phyloP scores from a whole-genome alignment of 2,888 invertebrate species.

The Eupithecia subfuscata region DNA sequence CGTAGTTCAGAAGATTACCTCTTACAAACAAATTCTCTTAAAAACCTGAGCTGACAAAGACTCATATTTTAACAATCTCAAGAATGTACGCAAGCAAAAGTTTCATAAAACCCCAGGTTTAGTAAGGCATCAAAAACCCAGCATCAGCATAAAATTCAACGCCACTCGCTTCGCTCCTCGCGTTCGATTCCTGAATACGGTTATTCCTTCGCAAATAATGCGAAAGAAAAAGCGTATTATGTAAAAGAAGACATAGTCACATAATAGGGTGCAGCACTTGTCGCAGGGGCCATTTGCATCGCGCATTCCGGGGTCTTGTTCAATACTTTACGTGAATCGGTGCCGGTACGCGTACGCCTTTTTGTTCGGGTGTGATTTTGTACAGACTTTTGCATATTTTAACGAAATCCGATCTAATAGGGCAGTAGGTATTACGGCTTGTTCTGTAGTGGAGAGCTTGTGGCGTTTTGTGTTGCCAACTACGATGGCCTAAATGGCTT shows the following conservation, averaged over 20 bases:
- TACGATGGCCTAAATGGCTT: background rate
- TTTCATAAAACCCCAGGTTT: slow-evolving; percentile 5
- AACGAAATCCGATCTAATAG: background rate
- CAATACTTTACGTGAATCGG: slow-evolving; percentile 51
- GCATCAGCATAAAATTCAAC: slow-evolving; percentile 15
- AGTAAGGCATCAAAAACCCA: slow-evolving; percentile 9
- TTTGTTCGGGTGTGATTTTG: slow-evolving; percentile 20
- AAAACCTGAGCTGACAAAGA: background rate
- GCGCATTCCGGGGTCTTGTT: slow-evolving; percentile 43
- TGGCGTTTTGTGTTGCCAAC: background rate
- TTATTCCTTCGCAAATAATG: slow-evolving; percentile 37
- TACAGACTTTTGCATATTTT: background rate
- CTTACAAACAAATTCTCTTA: background rate
- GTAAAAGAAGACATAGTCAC: slow-evolving; percentile 53
- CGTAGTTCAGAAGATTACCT: background rate
- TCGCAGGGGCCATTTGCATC: slow-evolving; percentile 60
- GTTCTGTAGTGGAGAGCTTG: background rate
- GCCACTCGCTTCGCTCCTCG: slow-evolving; percentile 1
- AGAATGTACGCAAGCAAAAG: background rate
- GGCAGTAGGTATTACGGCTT: background rate
- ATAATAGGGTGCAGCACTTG: slow-evolving; percentile 57
- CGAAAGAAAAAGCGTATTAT: slow-evolving; percentile 44
- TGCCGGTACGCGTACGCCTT: slow-evolving; percentile 48
- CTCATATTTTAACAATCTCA: slow-evolving; percentile 8
- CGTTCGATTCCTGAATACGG: slow-evolving; percentile 21